Percentiles rank a stretch among this genome's conserved stretches.
Conservation (phyloP, 92 coral and sea anemone genomes). For the Porites divaricata region DNA sequence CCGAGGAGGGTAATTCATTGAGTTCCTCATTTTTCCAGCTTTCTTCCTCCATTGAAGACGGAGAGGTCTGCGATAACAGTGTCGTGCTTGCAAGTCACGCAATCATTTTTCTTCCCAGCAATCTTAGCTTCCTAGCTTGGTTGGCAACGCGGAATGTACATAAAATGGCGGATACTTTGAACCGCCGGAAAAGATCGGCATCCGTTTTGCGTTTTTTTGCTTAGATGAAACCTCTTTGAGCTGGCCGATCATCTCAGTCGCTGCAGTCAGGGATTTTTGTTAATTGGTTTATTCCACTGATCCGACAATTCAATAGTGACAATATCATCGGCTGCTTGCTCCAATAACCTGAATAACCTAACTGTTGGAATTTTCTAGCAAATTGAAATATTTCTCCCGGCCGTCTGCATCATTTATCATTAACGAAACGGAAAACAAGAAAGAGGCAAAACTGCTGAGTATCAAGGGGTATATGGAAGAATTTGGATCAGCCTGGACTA, state of each 20-base stretch:
- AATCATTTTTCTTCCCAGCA: constrained; percentile 42
- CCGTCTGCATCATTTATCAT: neutral
- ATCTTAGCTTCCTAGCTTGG: constrained; percentile 47
- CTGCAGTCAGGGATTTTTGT: constrained; percentile 4
- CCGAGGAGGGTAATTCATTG: constrained; percentile 16
- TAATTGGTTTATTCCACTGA: neutral
- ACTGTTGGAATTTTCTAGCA: constrained; percentile 15
- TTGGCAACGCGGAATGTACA: constrained; percentile 75
- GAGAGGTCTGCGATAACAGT: no score
- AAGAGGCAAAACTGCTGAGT: neutral
- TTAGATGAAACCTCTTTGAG: neutral
- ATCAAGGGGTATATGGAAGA: neutral
- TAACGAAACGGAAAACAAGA: neutral
- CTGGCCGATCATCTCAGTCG: neutral
- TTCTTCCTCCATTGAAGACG: constrained; percentile 9
- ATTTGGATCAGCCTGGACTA: constrained; percentile 16
- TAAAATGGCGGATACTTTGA: constrained; percentile 76
- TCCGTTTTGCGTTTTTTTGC: neutral
- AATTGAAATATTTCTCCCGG: neutral
- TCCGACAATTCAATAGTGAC: neutral
- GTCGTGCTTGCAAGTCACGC: constrained; percentile 19
- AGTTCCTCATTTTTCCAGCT: constrained; percentile 9
- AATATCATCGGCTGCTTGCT: neutral
- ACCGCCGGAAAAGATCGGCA: constrained; percentile 22
- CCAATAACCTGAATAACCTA: neutral